Evolutionary conservation across 2,113 vertebrate species (phyloP).

Genomic region (Myrmecophaga tridactyla): DNA sequence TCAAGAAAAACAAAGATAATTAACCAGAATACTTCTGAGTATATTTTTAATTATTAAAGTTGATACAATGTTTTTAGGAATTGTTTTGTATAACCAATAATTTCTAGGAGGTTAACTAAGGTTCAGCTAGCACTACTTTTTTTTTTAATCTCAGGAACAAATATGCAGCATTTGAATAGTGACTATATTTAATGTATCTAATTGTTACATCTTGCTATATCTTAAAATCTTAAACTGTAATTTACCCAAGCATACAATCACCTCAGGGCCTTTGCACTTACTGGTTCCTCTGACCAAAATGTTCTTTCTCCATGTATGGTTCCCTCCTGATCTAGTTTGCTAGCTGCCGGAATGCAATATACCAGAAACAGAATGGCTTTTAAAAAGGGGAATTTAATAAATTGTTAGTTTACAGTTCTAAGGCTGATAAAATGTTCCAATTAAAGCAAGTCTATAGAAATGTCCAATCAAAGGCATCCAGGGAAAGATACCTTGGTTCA

Average conservation of each 20-base stretch:
- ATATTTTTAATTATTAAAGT: conserved; percentile 59
- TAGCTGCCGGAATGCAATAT: no score
- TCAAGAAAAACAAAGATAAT: conserved; percentile 44
- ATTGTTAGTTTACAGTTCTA: no score
- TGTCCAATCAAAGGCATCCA: no score
- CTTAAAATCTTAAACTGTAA: neutral
- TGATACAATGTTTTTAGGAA: conserved; percentile 15
- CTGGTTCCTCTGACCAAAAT: neutral
- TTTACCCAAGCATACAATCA: neutral
- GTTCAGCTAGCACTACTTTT: neutral
- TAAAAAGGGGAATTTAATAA: no score
- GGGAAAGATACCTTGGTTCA: no score
- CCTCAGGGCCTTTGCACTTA: neutral
- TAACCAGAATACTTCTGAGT: neutral
- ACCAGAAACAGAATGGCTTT: no score
- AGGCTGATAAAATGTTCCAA: no score
- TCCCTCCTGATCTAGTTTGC: no score
- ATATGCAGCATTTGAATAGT: neutral
- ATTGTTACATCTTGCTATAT: neutral
- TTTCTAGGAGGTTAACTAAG: conserved; percentile 9
- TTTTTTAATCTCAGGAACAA: neutral
- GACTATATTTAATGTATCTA: neutral
- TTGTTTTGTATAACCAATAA: conserved; percentile 11
- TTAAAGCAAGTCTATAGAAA: no score
- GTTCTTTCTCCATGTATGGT: neutral